Base-by-base conservation (phyloP, 2,113 vertebrate species). In the Solenodon paradoxus region DNA sequence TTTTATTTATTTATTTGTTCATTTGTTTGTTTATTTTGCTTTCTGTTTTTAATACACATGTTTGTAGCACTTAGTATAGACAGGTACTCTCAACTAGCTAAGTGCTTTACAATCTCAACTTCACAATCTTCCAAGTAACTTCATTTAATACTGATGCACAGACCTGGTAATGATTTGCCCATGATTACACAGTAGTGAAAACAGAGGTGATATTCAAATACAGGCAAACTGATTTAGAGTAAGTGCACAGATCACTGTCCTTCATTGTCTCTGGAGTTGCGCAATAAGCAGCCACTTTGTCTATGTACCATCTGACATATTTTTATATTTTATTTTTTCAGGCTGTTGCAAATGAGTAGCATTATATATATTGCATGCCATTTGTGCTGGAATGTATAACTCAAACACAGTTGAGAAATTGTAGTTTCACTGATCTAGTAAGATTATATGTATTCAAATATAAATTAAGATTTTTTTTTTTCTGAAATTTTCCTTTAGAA, bases 261-360 rank as follows among this genome's bases (percentile, higher is more conserved):
- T 38, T 8, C 28, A 81, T 38, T 66, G 11, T 7, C 22, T 86
- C 19, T 77, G 13, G 32, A 55, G 26, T 28, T 71, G 51, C 5
- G 66, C 51, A 96, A 57, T 2, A 57, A 69, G 11, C n/a, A 64
- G 10, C 40, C 20, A 55, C 7, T 53, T 55, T 57, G 66, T 63
- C 10, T 57, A 30, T 4, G 28, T 26, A 26, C 32, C 47, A 17
- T 9, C 13, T 57, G 20, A 87, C 2, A 15, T 49, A n/a, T 53
- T 85, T 86, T 85, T 6, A 19, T 53, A 61, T 71, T 86, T 85
- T 6, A 19, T 53, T 53, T 71, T 51, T 95, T 90, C 26, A 85
- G n/a, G 24, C 38, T 92, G 13, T 42, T 97, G 35, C 24, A 93
- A 92, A 80, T 82, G 16, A 79, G 51, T 83, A 47, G 12, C 51